A percentile compares a stretch with the other conserved stretches of the same genome.
phyloP scores from a whole-genome alignment of 2,797 vertebrate species.

The Chrysocyon brachyurus region DNA sequence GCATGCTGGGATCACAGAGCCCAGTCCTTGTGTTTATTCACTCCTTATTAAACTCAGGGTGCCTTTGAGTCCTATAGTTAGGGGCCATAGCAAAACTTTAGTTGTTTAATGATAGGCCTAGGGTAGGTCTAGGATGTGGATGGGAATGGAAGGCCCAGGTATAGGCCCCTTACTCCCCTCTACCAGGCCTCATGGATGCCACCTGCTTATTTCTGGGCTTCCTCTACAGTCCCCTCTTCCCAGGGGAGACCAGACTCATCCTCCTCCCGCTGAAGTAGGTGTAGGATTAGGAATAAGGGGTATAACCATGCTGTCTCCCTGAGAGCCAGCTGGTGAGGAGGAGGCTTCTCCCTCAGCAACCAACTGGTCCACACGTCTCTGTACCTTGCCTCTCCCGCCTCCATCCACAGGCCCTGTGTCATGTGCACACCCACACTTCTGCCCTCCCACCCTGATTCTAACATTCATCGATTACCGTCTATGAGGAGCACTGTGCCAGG shows the following conservation, averaged over 20 bases:
- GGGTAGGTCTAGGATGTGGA: neutral
- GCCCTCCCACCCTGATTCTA: neutral
- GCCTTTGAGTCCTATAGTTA: neutral
- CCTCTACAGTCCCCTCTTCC: neutral
- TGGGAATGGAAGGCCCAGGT: too few species aligned
- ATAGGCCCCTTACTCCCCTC: neutral
- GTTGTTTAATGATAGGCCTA: neutral
- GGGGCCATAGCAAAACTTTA: neutral
- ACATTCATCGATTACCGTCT: neutral
- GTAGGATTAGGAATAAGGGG: neutral
- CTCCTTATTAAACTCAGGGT: neutral
- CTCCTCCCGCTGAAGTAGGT: neutral
- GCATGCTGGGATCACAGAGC: neutral
- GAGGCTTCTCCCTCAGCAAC: conserved; percentile 34
- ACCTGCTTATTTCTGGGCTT: neutral
- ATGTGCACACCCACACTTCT: neutral
- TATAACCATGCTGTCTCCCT: neutral
- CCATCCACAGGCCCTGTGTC: neutral
- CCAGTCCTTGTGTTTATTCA: neutral
- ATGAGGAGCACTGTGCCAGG: neutral
- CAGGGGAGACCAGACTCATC: neutral
- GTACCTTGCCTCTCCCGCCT: neutral
- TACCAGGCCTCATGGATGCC: neutral
- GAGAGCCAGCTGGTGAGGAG: conserved; percentile 66
- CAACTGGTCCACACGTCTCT: neutral